These are phyloP conservation scores for Vidua macroura DNA, from an alignment of 2,113 vertebrate genomes.

Conservation along the genomic window DNA sequence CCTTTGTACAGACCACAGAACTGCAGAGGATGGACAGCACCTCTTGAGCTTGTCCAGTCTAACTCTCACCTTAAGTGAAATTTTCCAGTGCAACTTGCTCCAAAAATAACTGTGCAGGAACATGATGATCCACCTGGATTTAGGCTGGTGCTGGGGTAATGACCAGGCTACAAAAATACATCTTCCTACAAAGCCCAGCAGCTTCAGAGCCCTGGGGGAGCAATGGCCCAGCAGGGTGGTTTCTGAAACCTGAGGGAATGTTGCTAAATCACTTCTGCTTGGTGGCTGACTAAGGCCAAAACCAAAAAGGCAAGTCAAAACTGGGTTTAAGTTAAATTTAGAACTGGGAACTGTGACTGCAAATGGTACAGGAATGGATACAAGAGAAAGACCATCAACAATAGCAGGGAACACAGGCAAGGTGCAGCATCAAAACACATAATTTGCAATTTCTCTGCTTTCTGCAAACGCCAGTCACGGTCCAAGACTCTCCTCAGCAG, in stretches of 20 bases:
- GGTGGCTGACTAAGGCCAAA: not conserved
- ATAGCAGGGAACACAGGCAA: not conserved
- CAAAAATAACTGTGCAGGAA: constrained; percentile 8
- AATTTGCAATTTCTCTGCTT: not conserved
- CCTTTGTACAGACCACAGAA: not conserved
- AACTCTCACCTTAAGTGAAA: not conserved
- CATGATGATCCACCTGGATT: not conserved
- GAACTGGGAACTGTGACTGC: not conserved
- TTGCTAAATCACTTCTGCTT: not conserved
- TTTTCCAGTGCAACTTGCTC: not conserved
- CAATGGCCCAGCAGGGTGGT: not conserved
- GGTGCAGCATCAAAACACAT: not conserved
- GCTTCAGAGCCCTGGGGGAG: not conserved
- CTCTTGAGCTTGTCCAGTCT: not conserved
- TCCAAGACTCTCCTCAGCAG: not conserved
- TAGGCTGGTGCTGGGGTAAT: not conserved
- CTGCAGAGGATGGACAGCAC: not conserved
- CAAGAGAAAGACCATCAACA: rapidly evolving
- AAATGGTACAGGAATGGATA: not conserved
- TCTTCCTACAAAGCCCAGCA: not conserved
- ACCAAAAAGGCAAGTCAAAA: not conserved
- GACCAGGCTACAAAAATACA: not conserved
- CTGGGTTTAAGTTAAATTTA: not conserved
- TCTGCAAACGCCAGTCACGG: not conserved
- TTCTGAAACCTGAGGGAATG: not conserved